Percentiles rank a stretch among this genome's conserved stretches.
phyloP scores from a whole-genome alignment of 2,113 vertebrate genomes.

The Chiloscyllium plagiosum region DNA sequence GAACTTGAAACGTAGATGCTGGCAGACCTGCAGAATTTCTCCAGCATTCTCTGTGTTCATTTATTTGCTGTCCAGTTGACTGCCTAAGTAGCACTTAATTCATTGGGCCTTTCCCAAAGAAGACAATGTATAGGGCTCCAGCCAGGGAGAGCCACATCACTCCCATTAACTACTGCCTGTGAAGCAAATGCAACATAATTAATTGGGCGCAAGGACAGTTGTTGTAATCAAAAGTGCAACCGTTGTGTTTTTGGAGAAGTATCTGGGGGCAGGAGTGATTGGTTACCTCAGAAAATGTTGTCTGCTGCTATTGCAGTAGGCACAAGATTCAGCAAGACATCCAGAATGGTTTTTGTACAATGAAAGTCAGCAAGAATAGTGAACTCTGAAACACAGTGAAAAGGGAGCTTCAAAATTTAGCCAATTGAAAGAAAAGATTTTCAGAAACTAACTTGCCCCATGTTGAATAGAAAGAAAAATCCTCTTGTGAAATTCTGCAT shows the following conservation, averaged over 20 bases:
- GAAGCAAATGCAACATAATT: neutral
- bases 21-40: too few relatives aligned
- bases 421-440: neutral
- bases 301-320: neutral
- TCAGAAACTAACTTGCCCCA: neutral
- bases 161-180: neutral
- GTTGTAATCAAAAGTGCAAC: neutral
- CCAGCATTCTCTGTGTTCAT: too few relatives aligned
- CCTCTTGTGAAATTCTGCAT: constrained; percentile 2
- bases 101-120: too few relatives aligned
- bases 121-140: too few relatives aligned
- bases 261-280: neutral
- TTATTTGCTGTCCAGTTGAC: too few relatives aligned
- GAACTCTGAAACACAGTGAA: neutral
- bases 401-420: neutral
- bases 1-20: too few relatives aligned
- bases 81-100: too few relatives aligned
- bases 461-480: neutral
- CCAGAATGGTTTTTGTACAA: neutral
- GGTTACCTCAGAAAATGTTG: neutral
- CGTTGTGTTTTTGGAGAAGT: neutral
- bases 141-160: neutral
- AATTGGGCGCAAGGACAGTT: neutral
- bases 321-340: neutral
- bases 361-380: neutral